Evolutionary conservation across 2,888 invertebrate species (phyloP).

Genomic region (Argynnis bischoffii): DNA sequence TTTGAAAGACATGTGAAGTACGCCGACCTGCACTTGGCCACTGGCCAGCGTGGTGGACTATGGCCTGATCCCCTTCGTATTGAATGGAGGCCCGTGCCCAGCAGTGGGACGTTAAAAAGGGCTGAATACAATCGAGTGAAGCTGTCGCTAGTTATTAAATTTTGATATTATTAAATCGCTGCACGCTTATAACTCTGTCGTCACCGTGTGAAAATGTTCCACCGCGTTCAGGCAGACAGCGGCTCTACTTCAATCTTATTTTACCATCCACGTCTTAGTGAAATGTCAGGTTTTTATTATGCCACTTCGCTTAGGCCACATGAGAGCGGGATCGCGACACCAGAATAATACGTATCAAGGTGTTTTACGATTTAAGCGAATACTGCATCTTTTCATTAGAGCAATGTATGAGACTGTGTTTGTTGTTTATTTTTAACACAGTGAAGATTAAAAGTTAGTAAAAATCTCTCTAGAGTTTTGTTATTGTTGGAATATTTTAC

Average conservation of each 20-base stretch:
- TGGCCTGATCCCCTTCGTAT: too few relatives aligned
- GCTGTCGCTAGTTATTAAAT: neutral
- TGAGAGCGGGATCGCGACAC: conserved; percentile 33
- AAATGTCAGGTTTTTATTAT: conserved; percentile 58
- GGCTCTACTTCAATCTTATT: conserved; percentile 64
- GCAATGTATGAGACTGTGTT: neutral
- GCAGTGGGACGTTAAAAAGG: too few relatives aligned
- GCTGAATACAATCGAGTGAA: too few relatives aligned
- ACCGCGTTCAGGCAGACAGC: conserved; percentile 54
- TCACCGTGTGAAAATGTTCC: conserved; percentile 50
- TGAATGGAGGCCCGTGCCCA: too few relatives aligned
- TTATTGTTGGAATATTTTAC: too few relatives aligned
- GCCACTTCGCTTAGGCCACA: conserved; percentile 38
- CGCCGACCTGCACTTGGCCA: too few relatives aligned
- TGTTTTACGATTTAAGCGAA: conserved; percentile 29
- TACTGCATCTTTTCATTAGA: conserved; percentile 11
- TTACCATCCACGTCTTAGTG: conserved; percentile 63
- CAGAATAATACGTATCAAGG: conserved; percentile 22
- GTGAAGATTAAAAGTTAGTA: neutral
- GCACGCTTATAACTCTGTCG: conserved; percentile 36
- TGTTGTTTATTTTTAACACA: neutral
- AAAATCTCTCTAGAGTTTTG: too few relatives aligned
- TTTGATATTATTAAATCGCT: neutral
- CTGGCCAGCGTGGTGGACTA: too few relatives aligned
- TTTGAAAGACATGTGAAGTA: too few relatives aligned